A percentile compares a stretch with the other conserved stretches of the same genome.
Conservation (phyloP, 2,113 vertebrate species). For the Lampris megalopsis region DNA sequence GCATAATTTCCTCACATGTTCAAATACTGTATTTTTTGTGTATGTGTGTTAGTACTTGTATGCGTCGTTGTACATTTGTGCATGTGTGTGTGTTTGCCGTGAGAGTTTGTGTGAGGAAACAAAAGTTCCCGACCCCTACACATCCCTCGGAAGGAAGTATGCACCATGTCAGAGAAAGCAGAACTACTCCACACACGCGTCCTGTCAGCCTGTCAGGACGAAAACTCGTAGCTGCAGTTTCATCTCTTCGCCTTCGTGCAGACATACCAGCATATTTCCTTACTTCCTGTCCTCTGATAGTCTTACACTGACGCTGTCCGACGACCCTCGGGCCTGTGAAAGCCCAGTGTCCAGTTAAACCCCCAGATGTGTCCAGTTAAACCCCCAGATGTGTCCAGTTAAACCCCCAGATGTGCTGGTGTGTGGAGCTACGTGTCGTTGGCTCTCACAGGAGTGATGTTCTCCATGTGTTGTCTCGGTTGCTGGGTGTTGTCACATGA, state of each 20-base stretch:
- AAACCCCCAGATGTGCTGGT: too few relatives aligned
- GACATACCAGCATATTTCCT: too few relatives aligned
- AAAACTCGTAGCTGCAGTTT: neutral
- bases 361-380: too few relatives aligned
- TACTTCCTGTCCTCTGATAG: too few relatives aligned
- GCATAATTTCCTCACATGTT: too few relatives aligned
- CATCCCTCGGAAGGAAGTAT: constrained; percentile 41
- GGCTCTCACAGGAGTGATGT: too few relatives aligned
- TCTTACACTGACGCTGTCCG: too few relatives aligned
- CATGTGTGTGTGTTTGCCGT: constrained; percentile 31
- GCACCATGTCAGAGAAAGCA: constrained; percentile 38
- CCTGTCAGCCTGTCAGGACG: constrained; percentile 4
- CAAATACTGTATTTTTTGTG: neutral
- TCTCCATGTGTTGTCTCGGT: constrained; percentile 55
- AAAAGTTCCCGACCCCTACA: constrained; percentile 60
- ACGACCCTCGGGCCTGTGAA: too few relatives aligned
- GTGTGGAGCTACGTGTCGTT: neutral
- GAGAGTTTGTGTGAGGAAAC: constrained; percentile 58
- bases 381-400: too few relatives aligned
- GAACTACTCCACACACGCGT: constrained; percentile 10
- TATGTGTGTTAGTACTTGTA: neutral
- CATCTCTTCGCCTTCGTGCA: neutral
- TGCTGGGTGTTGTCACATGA: constrained; percentile 62
- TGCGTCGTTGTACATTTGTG: constrained; percentile 5
- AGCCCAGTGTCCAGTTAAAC: too few relatives aligned